These are phyloP conservation scores for Corvus moneduloides DNA, from an alignment of 2,113 vertebrate genomes.

Conservation along the genomic window DNA sequence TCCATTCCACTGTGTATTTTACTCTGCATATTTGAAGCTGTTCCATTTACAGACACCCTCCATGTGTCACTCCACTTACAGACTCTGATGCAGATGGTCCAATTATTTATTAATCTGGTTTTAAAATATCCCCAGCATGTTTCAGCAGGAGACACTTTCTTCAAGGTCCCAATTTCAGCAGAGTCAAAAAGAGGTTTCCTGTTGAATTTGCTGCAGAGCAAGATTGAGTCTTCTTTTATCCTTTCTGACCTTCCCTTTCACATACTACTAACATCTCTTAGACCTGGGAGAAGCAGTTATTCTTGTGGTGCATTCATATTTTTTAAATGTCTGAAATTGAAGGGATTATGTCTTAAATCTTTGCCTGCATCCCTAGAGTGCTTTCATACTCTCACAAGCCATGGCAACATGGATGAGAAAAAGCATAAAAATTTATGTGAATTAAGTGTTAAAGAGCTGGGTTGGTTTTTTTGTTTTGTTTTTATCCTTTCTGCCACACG, in stretches of 20 bases:
- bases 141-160: constrained; percentile 40
- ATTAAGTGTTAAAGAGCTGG: not conserved
- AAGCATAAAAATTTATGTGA: not conserved
- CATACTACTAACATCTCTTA: not conserved
- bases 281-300: not conserved
- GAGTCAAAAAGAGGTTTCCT: not conserved
- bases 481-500: not conserved
- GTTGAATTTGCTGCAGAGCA: not conserved
- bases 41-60: constrained; percentile 55
- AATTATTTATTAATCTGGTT: constrained; percentile 64
- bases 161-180: constrained; percentile 35
- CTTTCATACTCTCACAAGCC: not conserved
- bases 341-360: not conserved
- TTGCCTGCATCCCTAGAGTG: not conserved
- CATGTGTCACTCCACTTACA: constrained; percentile 29
- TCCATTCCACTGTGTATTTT: constrained; percentile 46
- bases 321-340: constrained; percentile 1
- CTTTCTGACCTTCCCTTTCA: constrained; percentile 37
- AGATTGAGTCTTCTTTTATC: not conserved
- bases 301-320: not conserved
- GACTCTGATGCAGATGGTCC: constrained; percentile 47
- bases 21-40: constrained; percentile 38
- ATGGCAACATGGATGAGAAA: not conserved
- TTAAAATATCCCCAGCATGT: constrained; percentile 32
- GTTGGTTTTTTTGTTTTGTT: not conserved